Conservation (phyloP, 1,140 invertebrate genomes). For the Neodiprion fabricii region DNA sequence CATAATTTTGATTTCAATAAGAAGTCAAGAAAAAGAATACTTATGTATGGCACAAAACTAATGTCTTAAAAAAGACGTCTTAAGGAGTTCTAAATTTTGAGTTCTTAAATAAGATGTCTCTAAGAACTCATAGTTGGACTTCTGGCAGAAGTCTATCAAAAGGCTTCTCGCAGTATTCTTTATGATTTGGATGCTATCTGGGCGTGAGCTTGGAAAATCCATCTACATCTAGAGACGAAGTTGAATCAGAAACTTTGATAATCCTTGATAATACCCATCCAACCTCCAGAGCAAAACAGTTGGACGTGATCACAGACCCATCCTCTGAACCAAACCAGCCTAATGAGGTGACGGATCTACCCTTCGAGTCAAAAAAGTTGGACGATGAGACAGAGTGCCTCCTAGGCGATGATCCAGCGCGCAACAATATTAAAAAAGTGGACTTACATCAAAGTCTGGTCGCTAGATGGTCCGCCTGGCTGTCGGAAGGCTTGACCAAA, state of each 20-base stretch:
- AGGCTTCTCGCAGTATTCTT: constrained; percentile 9
- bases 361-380: neutral
- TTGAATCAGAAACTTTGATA: neutral
- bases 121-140: constrained; percentile 3
- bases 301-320: neutral
- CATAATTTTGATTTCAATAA: neutral
- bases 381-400: constrained; percentile 13
- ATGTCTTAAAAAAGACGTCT: constrained; percentile 17
- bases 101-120: constrained; percentile 13
- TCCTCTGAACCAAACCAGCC: neutral
- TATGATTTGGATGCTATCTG: constrained; percentile 13
- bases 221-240: neutral
- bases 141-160: constrained; percentile 11
- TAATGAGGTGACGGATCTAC: neutral
- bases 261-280: neutral
- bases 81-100: constrained; percentile 2
- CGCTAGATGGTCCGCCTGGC: constrained; percentile 2
- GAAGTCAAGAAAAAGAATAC: constrained; percentile 11
- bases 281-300: too few species aligned
- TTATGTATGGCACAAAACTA: neutral
- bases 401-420: constrained; percentile 13
- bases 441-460: constrained; percentile 15
- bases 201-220: neutral
- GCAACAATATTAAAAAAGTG: constrained; percentile 9
- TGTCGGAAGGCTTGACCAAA: constrained; percentile 3